Base-by-base conservation (phyloP, 2,888 invertebrate genomes). In the Cheilosia impressa region DNA sequence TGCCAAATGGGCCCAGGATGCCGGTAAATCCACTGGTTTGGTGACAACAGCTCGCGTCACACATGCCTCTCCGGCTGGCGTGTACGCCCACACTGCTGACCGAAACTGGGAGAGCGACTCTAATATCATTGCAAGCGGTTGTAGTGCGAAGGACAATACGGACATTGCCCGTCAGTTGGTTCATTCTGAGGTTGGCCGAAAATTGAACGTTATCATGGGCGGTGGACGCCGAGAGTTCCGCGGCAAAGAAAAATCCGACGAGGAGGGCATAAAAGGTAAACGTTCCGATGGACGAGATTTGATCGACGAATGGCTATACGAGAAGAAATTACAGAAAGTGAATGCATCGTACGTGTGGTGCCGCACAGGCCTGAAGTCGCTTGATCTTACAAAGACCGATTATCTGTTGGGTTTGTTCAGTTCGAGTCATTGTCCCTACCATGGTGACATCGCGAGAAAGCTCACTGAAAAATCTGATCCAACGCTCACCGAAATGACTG, bases 41-140 rank as follows among this genome's bases (percentile, higher is more conserved):
- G 96, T 97, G 2, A 97, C 97, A 0, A 96, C 95, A 0, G 95
- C 96, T 0, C 92, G 96, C 52, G 95, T 97, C 1, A 97, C 97
- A 0, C 96, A 97, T 89, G 97, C 96, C 0, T 95, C 96, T 0
- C 96, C 96, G 0, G 95, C 95, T 0, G 96, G 95, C 0, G 92
- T 94, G 0, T 97, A 95, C 90, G 95, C 96, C 0, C 95, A 96
- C 89, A 94, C 94, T 0, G 94, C 96, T 0, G 93, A 95, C 81
- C 93, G 96, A 6, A 92, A 94, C 55, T 97, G 96, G 96, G 96
- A 96, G 90, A 93, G 92, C 41, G 96, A 96, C 89, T 91, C 92
- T 0, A 95, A 58, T 95, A 94, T 95, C 41, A 89, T 94, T 0
- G 91, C 92, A 0, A 88, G 88, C 5, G 45, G 60, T 0, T 91